Evolutionary conservation across 2,797 vertebrate genomes (phyloP).

Genomic region (Chelmon rostratus): DNA sequence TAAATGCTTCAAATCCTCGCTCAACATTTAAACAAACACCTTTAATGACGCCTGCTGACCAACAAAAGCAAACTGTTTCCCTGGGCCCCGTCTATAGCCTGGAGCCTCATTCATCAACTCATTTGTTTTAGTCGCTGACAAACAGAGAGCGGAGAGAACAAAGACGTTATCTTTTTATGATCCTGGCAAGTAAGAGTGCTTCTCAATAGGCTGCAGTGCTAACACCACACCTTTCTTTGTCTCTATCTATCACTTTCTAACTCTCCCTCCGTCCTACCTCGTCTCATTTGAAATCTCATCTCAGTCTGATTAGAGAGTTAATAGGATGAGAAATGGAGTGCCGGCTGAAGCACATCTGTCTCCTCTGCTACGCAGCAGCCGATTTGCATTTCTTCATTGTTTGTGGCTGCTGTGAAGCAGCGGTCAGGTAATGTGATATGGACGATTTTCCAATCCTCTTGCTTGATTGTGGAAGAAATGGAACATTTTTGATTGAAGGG

Average conservation of each 20-base stretch:
- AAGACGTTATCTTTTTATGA: conserved; percentile 47
- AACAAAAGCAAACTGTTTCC: conserved; percentile 32
- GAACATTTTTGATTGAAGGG: conserved; percentile 4
- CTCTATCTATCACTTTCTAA: conserved; percentile 55
- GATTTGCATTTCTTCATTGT: conserved; percentile 66
- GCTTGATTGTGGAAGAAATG: conserved; percentile 14
- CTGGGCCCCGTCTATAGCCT: conserved; percentile 6
- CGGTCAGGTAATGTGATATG: conserved; percentile 16
- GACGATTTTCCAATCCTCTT: conserved; percentile 12
- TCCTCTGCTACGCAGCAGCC: conserved; percentile 30
- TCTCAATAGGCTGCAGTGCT: conserved; percentile 11
- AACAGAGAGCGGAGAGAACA: conserved; percentile 39
- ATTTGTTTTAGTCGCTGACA: conserved; percentile 35
- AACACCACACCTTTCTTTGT: conserved; percentile 58
- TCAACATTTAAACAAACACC: conserved; percentile 33
- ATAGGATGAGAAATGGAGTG: conserved; percentile 78
- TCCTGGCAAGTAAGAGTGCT: conserved; percentile 11
- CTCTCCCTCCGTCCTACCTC: conserved; percentile 41
- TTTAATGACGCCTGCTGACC: conserved; percentile 17
- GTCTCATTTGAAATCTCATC: conserved; percentile 72
- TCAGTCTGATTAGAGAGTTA: conserved; percentile 76
- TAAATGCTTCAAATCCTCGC: conserved; percentile 12
- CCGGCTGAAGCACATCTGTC: conserved; percentile 56
- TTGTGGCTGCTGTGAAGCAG: conserved; percentile 28
- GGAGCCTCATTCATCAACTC: conserved; percentile 40